Evolutionary conservation across 2,888 invertebrate genomes (phyloP), one percentile per base, ranked within the genome.

Genomic region (Amorpha juglandis): DNA sequence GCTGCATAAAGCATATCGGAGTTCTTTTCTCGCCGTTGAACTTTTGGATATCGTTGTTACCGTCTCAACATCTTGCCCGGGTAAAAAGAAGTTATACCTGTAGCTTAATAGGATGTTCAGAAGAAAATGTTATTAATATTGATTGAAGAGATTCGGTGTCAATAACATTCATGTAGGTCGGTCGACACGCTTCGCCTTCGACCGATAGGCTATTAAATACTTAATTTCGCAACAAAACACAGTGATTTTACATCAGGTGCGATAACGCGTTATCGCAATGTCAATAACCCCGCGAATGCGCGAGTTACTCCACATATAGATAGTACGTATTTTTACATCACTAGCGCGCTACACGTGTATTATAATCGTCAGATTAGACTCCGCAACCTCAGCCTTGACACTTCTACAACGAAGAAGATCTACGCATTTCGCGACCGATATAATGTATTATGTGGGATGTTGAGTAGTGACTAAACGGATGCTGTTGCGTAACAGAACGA

Each of bases 251-350:
- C 70, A 72, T 55, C 70, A 72, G 68, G 70, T 71, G 73, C 72
- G 78, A 75, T 76, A 76, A 73, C 73, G 73, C 77, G 77, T 82
- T 86, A 88, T 87, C 86, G 78, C 77, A 78, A 79, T 78, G 87
- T 86, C 86, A 87, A 85, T 76, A 81, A 87, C 87, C 87, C 80
- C 80, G 80, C 77, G 69, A 80, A 80, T 78, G 75, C 74, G 73
- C 71, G 68, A 76, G 70, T 67, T 72, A 84, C 69, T 80, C 79
- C 68, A 85, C 78, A 80, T 84, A 63, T 45, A 48, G 6, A 1
- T 14, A 1, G 6, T 51, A 35, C 9, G 38, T 35, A 8, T 81
- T 82, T 79, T 75, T 76, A 78, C 76, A 74, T 72, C 71, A 75
- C 74, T 80, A 73, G 68, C 71, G 68, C 64, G 55, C 63, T 74